Conservation (phyloP, 2,113 vertebrate genomes). For the Mola mola region DNA sequence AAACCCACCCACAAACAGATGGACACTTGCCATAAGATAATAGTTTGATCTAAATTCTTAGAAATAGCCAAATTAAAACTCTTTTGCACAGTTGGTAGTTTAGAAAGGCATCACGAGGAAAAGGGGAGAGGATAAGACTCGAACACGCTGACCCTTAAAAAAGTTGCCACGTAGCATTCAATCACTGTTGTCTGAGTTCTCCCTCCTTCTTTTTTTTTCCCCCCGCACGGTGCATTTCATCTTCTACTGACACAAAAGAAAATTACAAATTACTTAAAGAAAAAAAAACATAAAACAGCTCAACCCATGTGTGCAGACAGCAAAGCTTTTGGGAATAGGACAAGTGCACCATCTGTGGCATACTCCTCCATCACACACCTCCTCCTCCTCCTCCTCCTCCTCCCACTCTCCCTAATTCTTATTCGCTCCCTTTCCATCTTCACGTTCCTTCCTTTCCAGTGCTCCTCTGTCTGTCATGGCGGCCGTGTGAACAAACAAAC, state of each 20-base stretch:
- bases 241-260: constrained; percentile 17
- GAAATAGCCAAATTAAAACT: too few relatives aligned
- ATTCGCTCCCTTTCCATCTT: constrained; percentile 8
- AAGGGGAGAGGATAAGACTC: background rate
- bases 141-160: background rate
- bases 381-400: constrained; percentile 47
- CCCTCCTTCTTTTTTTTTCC: background rate
- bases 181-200: background rate
- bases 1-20: constrained; percentile 31
- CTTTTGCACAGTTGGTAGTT: too few relatives aligned
- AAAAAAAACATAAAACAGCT: background rate
- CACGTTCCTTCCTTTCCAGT: constrained; percentile 30
- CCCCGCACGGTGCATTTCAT: constrained; percentile 3
- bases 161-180: constrained; percentile 5
- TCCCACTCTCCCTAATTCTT: constrained; percentile 29
- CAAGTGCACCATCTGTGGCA: constrained; percentile 73
- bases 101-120: too few relatives aligned
- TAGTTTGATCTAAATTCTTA: constrained; percentile 14
- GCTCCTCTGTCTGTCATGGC: constrained; percentile 73
- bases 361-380: constrained; percentile 43
- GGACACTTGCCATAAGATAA: constrained; percentile 21
- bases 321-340: constrained; percentile 67
- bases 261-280: constrained; percentile 60
- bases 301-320: constrained; percentile 45
- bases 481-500: constrained; percentile 76